Evolutionary conservation across 1,140 invertebrate genomes (phyloP).

Genomic region (Oryctes rhinoceros): DNA sequence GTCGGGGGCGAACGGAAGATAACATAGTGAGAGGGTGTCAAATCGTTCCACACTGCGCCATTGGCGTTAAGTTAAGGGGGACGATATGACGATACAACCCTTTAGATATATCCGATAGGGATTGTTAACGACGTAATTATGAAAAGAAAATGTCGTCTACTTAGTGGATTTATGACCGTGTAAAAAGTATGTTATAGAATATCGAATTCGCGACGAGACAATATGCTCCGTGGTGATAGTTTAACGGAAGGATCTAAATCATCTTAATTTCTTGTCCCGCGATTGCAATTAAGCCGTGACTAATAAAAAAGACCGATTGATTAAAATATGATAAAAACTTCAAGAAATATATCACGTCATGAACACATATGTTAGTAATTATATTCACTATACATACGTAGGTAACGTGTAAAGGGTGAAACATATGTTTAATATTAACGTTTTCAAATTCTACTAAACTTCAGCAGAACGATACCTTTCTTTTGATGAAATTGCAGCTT

Average conservation of each 20-base stretch:
- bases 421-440: no score
- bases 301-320: neutral
- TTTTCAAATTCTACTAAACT: no score
- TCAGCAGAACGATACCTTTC: no score
- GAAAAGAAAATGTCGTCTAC: slow-evolving; percentile 49
- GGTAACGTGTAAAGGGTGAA: no score
- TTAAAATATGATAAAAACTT: neutral
- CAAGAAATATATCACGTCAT: neutral
- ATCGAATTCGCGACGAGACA: neutral
- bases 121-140: slow-evolving; percentile 51
- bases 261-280: neutral
- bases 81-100: slow-evolving; percentile 48
- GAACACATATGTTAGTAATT: neutral
- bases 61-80: slow-evolving; percentile 48
- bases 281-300: neutral
- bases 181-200: slow-evolving; percentile 8
- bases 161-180: slow-evolving; percentile 32
- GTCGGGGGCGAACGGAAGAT: slow-evolving; percentile 46
- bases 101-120: slow-evolving; percentile 50
- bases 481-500: no score
- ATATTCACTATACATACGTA: no score
- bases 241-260: neutral
- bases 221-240: neutral
- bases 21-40: slow-evolving; percentile 49
- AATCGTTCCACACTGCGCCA: slow-evolving; percentile 48